Conservation (phyloP, 1,140 invertebrate species). For the Drosophila prosaltans region DNA sequence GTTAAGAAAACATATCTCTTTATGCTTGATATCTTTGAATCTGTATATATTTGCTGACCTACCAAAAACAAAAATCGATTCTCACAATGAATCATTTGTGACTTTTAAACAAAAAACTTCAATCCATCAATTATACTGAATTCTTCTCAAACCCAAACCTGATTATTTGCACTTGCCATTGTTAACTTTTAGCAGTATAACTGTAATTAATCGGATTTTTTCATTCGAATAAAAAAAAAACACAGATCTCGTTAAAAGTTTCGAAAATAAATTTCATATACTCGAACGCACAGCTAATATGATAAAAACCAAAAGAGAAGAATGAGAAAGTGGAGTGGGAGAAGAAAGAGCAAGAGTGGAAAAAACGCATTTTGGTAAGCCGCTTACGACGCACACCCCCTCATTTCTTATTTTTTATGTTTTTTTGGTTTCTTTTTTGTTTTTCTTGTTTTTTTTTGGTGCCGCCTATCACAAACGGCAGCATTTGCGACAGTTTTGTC, state of each 20-base stretch:
- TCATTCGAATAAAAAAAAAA: conserved; percentile 29
- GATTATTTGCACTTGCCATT: conserved; percentile 16
- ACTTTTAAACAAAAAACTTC: conserved; percentile 3
- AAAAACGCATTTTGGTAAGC: conserved; percentile 75
- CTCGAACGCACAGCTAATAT: conserved; percentile 69
- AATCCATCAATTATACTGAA: conserved; percentile 12
- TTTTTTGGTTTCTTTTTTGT: conserved; percentile 22
- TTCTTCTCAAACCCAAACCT: background rate
- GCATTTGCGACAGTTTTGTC: conserved; percentile 14
- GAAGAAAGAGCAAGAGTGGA: background rate
- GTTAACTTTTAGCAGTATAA: conserved; percentile 5
- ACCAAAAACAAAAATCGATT: too few species aligned
- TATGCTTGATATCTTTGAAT: background rate
- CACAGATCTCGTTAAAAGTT: conserved; percentile 70
- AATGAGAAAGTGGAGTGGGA: background rate
- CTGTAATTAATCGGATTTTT: conserved; percentile 14
- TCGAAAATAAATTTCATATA: conserved; percentile 67
- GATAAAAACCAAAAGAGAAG: conserved; percentile 44
- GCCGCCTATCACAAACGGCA: background rate
- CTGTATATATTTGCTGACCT: background rate
- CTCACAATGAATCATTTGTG: background rate
- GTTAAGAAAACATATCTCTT: too few species aligned
- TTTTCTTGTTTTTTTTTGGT: conserved; percentile 17
- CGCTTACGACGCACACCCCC: conserved; percentile 53
- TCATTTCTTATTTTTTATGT: background rate